Base-by-base conservation (phyloP, 2,888 invertebrate genomes). In the Ichneumoninae sp. region DNA sequence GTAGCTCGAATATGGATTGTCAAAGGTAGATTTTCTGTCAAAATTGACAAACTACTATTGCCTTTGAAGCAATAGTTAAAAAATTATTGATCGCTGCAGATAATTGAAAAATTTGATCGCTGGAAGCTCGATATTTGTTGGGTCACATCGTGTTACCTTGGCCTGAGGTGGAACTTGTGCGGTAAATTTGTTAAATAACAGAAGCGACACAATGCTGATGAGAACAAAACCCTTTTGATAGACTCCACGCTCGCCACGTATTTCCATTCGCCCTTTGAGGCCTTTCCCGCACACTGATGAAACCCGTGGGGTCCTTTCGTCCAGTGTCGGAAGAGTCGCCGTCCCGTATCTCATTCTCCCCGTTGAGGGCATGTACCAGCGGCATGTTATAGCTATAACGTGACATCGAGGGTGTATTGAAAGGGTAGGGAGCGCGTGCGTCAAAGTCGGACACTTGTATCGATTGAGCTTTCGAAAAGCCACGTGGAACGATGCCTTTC, bases 381-480 rank as follows among this genome's bases (percentile, higher is more conserved):
- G 16, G 33, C 26, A 63, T 60, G 36, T 19, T 44, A 52, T 30
- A 69, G 16, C 26, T 30, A 30, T 44, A 68, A 22, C 10, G 47
- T 44, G 47, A 13, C 60, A 66, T 68, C 19, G 68, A 54, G 57
- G 60, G 26, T 75, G 10, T 75, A 66, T 57, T 57, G 71, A 36
- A 30, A 77, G 83, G 75, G 80, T 80, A 60, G 80, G 16, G 33
- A 80, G 80, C 85, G 83, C 80, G 66, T 77, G 77, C 85, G 83
- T 83, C 80, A 83, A 71, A 79, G 79, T 40, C 36, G 65, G 36
- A 74, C 60, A 75, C 77, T 63, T 54, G 71, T 77, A 84, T 84
- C 81, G 81, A 84, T 84, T 84, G 63, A 81, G 81, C 81, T 84
- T 84, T 84, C 33, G 16, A 74, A 73, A 78, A 74, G 74, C 78